Percentiles rank a stretch among this genome's conserved stretches.
Evolutionary conservation across 2,797 vertebrate genomes (phyloP).

Genomic region (Coluber constrictor): DNA sequence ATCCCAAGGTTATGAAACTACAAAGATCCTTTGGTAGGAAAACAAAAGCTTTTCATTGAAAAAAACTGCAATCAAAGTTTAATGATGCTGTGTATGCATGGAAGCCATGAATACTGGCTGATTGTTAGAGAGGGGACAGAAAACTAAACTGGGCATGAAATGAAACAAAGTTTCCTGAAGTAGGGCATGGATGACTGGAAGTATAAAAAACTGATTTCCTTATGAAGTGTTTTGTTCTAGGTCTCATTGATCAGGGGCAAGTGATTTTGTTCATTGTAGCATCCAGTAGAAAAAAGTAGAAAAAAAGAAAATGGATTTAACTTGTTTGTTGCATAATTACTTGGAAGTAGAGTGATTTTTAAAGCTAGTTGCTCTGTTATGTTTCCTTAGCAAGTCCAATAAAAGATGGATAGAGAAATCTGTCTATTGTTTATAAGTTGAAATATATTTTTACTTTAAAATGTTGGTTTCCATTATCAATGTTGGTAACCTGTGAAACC

Average conservation of each 20-base stretch:
- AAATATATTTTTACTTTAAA: conserved; percentile 20
- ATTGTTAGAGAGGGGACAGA: not conserved
- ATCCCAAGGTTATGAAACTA: not conserved
- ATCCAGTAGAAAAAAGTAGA: not conserved
- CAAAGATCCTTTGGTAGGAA: not conserved
- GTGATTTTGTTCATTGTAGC: not conserved
- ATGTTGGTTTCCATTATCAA: conserved; percentile 20
- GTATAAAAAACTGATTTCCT: not conserved
- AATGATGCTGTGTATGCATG: not conserved
- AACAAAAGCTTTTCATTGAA: not conserved
- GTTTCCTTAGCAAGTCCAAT: not conserved
- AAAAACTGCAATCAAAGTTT: not conserved
- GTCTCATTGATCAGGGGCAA: not conserved
- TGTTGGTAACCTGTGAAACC: conserved; percentile 29
- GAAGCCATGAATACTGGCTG: not conserved
- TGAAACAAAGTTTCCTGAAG: not conserved
- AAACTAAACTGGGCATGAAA: not conserved
- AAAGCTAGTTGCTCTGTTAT: not conserved
- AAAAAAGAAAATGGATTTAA: not conserved
- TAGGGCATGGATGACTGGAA: not conserved
- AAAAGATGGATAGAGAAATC: conserved; percentile 23
- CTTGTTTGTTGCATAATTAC: not conserved
- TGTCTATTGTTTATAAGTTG: conserved; percentile 13
- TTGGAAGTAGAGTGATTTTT: conserved; percentile 27
- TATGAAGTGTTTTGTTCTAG: not conserved